A percentile compares a stretch with the other conserved stretches of the same genome.
Conservation (phyloP, 2,888 invertebrate genomes). For the Bruchidius siliquastri region DNA sequence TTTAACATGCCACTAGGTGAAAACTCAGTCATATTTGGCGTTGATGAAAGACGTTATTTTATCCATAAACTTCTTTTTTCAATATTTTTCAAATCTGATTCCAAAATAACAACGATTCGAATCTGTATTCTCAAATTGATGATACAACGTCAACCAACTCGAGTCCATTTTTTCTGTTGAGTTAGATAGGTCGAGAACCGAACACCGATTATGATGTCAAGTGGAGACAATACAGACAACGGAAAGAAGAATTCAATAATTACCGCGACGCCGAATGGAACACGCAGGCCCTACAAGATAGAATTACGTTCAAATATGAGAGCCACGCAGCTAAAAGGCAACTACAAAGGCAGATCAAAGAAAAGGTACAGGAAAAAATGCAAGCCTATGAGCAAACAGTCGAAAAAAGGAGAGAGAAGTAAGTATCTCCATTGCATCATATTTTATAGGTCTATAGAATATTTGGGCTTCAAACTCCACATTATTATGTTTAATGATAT, state of each 20-base stretch:
- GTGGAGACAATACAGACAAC: conserved; percentile 5
- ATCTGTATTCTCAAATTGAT: too few relatives aligned
- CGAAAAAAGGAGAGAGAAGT: conserved; percentile 46
- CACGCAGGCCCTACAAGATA: conserved; percentile 1
- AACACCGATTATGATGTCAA: conserved; percentile 8
- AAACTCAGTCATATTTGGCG: too few relatives aligned
- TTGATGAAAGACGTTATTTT: too few relatives aligned
- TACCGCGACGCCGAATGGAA: conserved; percentile 3
- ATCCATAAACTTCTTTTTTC: too few relatives aligned
- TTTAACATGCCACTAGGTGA: too few relatives aligned
- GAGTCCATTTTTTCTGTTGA: not conserved
- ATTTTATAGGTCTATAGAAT: not conserved
- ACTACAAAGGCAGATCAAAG: conserved; percentile 31
- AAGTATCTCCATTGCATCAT: not conserved
- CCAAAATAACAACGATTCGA: too few relatives aligned
- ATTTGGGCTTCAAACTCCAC: too few relatives aligned
- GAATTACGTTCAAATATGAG: conserved; percentile 27
- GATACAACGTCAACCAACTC: too few relatives aligned
- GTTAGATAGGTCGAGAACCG: conserved; percentile 8
- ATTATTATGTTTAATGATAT: too few relatives aligned
- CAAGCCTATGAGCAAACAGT: conserved; percentile 35
- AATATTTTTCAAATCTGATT: too few relatives aligned
- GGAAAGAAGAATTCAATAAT: conserved; percentile 7
- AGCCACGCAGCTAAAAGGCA: conserved; percentile 31
- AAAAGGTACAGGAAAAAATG: conserved; percentile 34